Base-by-base conservation (phyloP, 2,797 vertebrate genomes). In the Acrocephalus scirpaceus region DNA sequence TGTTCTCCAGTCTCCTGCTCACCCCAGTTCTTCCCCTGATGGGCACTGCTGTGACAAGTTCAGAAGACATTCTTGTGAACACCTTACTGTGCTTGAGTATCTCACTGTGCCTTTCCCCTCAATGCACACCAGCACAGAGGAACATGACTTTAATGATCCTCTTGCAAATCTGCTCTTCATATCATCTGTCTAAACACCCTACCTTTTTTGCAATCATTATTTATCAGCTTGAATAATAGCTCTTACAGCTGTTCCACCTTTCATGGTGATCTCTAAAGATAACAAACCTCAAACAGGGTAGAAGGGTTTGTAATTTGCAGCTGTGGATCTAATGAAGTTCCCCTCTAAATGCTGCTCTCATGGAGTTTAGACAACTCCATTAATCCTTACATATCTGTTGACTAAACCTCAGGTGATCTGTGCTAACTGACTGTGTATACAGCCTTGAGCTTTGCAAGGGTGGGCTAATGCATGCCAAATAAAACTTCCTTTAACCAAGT, bases 371-470 rank as follows among this genome's bases (percentile, higher is more conserved):
- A 75, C 56, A 92, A 51, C 69, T 83, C 54, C 51, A 70, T 56
- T 85, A 87, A 86, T 88, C 34, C 62, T 69, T 42, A 66, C 5
- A 1, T n/a, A 72, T 21, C 34, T 86, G 69, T 78, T 91, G 73
- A 69, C 40, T 48, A 4, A 11, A 72, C 50, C 69, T 83, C 27
- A 47, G 77, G 58, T n/a, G 62, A 80, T 81, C 76, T 58, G 9
- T 67, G 72, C 66, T 85, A 70, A 78, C 66, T 1, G 1, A 50
- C 30, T 57, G 42, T 5, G 2, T 22, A 51, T 5, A 81, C 30
- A 88, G 72, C 88, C 94, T 92, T 90, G 76, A 83, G 88, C 82
- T 88, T 81, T 78, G 53, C 79, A 94, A 88, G 83, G 48, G 69
- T 38, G 76, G 69, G 73, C 62, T 53, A 56, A 83, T 0, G 1